Evolutionary conservation across 2,888 invertebrate genomes (phyloP).

Genomic region (Hypolimnas misippus): DNA sequence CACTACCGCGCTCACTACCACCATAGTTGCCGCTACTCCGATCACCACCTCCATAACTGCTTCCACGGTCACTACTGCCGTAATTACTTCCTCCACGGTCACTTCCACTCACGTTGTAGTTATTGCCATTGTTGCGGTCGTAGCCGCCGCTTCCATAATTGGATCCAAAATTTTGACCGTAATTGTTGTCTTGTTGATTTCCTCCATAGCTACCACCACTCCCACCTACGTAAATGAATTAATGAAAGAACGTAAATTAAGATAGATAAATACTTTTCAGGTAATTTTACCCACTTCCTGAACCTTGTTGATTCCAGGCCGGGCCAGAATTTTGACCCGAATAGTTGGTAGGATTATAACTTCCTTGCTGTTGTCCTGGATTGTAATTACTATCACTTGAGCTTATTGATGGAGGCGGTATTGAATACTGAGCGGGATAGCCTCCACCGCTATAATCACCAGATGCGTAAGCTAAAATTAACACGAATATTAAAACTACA

Average conservation of each 20-base stretch:
- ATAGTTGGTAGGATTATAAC: conserved; percentile 66
- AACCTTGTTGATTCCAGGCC: conserved; percentile 68
- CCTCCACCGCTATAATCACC: conserved; percentile 73
- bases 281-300: conserved; percentile 54
- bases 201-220: conserved; percentile 64
- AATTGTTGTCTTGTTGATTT: conserved; percentile 58
- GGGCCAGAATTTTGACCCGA: conserved; percentile 59
- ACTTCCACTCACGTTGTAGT: conserved; percentile 62
- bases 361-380: conserved; percentile 58
- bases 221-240: conserved; percentile 35
- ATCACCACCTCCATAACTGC: conserved; percentile 63
- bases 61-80: conserved; percentile 72
- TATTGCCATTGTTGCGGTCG: conserved; percentile 57
- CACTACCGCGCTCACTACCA: conserved; percentile 62
- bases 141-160: conserved; percentile 65
- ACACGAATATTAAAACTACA: conserved; percentile 22
- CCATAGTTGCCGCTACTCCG: conserved; percentile 68
- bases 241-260: not conserved
- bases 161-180: conserved; percentile 66
- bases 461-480: conserved; percentile 62
- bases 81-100: conserved; percentile 68
- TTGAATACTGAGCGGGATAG: conserved; percentile 75
- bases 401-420: conserved; percentile 73
- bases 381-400: conserved; percentile 70
- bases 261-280: not conserved